These are phyloP conservation scores for Sinelater perroti DNA, from an alignment of 2,888 invertebrate genomes.

Conservation along the genomic window DNA sequence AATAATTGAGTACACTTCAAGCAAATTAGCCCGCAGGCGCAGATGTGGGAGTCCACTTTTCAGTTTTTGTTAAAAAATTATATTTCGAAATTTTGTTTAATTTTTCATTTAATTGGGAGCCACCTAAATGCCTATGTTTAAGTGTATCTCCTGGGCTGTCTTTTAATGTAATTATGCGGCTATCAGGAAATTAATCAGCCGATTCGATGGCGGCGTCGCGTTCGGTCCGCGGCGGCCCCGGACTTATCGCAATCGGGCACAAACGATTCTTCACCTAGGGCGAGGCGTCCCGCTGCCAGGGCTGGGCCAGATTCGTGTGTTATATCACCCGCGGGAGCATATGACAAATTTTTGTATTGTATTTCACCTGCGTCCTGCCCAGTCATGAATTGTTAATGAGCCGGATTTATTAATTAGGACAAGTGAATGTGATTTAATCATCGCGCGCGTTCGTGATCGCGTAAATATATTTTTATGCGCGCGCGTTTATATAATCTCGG, in stretches of 20 bases:
- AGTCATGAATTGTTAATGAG: slow-evolving; percentile 42
- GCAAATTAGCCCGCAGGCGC: too few species aligned
- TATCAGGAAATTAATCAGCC: neutral
- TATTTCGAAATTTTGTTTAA: too few species aligned
- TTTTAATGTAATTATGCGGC: too few species aligned
- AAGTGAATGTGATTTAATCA: slow-evolving; percentile 42
- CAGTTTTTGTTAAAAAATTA: too few species aligned
- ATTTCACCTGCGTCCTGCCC: slow-evolving; percentile 41
- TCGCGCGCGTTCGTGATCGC: slow-evolving; percentile 31
- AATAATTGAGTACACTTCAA: too few species aligned
- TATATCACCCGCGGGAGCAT: slow-evolving; percentile 46
- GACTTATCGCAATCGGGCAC: slow-evolving; percentile 51
- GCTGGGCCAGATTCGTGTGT: slow-evolving; percentile 50
- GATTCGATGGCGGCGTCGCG: slow-evolving; percentile 20
- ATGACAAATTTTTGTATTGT: slow-evolving; percentile 45
- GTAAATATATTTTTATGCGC: slow-evolving; percentile 26
- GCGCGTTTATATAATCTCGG: neutral
- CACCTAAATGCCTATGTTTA: too few species aligned
- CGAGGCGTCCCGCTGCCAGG: slow-evolving; percentile 50
- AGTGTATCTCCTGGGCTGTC: too few species aligned
- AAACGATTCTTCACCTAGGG: slow-evolving; percentile 53
- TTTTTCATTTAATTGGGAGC: too few species aligned
- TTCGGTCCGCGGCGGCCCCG: slow-evolving; percentile 13
- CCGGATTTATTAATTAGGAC: slow-evolving; percentile 43
- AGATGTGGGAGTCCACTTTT: too few species aligned